Evolutionary conservation across 2,113 vertebrate genomes (phyloP), one percentile per base, ranked within the genome.

Genomic region (Hemiscyllium ocellatum): DNA sequence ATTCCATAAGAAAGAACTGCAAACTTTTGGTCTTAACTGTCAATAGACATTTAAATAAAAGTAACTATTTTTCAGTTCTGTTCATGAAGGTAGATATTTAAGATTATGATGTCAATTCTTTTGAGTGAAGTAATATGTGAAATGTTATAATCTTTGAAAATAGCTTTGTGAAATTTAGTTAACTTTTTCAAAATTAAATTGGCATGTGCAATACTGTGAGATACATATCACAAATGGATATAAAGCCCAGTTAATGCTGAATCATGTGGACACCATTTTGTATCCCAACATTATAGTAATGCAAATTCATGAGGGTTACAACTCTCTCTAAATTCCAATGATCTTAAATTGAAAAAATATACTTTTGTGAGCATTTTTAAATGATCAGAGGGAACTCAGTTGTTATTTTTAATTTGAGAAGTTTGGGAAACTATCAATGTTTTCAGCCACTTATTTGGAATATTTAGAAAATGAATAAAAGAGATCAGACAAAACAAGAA

Each of bases 1-100:
- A 95, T 52, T 47, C 22, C 91, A 87, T 3, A 33, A 90, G 8
- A 22, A 17, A 33, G n/a, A 50, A 95, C 69, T 95, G 10, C 94
- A 72, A 52, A 72, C 37, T 5, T 33, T 61, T 52, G 24, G 1
- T 37, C 61, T 65, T 7, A 66, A 20, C 61, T 22, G 61, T 68
- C 65, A 22, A 33, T 37, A 93, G n/a, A 22, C 61, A 93, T 42
- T 83, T 83, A 37, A 37, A 93, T 66, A 68, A 66, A n/a, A 93
- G n/a, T 66, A 37, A n/a, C 66, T 93, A 93, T 93, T 93, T 93
- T 37, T n/a, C 89, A 93, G 37, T n/a, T 93, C 89, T 19, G 8
- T 22, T 66, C 66, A 33, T n/a, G 65, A 61, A 61, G 87, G 20
- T 69, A 70, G 37, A 94, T 47, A 93, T 93, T 5, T 65, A 93